Conservation (phyloP, 2,888 invertebrate species). For the Xestia rhomboidea region DNA sequence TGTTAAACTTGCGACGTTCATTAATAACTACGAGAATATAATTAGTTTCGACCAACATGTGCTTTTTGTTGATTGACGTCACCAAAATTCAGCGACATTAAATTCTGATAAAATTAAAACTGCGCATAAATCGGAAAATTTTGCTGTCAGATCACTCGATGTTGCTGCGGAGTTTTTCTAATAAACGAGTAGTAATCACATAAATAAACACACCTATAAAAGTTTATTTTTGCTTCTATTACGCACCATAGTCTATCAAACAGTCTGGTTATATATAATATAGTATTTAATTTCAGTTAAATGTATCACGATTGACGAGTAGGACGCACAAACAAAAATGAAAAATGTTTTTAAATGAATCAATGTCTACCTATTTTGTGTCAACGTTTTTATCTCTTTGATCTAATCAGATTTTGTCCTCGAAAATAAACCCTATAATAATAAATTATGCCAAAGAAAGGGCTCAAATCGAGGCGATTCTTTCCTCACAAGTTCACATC, state of each 20-base stretch:
- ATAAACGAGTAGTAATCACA: slow-evolving; percentile 48
- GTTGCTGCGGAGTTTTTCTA: slow-evolving; percentile 41
- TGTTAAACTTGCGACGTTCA: slow-evolving; percentile 59
- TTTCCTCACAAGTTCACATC: background rate
- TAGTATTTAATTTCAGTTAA: slow-evolving; percentile 31
- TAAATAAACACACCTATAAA: slow-evolving; percentile 60
- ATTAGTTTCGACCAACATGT: slow-evolving; percentile 45
- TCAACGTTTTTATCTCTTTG: slow-evolving; percentile 34
- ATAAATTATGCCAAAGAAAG: slow-evolving; percentile 6
- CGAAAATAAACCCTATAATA: slow-evolving; percentile 12
- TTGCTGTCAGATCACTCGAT: slow-evolving; percentile 23
- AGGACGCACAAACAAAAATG: slow-evolving; percentile 38
- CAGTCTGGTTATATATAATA: slow-evolving; percentile 34
- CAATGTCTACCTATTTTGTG: slow-evolving; percentile 57
- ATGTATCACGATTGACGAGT: slow-evolving; percentile 22
- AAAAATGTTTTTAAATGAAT: slow-evolving; percentile 55
- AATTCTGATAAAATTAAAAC: slow-evolving; percentile 45
- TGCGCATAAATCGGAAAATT: slow-evolving; percentile 43
- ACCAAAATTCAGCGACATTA: slow-evolving; percentile 36
- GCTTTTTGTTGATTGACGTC: slow-evolving; percentile 54
- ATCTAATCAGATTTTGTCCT: slow-evolving; percentile 35
- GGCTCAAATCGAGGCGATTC: background rate
- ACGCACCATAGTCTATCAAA: slow-evolving; percentile 47
- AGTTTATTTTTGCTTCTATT: slow-evolving; percentile 52
- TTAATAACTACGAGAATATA: slow-evolving; percentile 51